Evolutionary conservation across 2,797 vertebrate species (phyloP), one percentile per base, ranked within the genome.

Genomic region (Oryzias dopingdopingensis): DNA sequence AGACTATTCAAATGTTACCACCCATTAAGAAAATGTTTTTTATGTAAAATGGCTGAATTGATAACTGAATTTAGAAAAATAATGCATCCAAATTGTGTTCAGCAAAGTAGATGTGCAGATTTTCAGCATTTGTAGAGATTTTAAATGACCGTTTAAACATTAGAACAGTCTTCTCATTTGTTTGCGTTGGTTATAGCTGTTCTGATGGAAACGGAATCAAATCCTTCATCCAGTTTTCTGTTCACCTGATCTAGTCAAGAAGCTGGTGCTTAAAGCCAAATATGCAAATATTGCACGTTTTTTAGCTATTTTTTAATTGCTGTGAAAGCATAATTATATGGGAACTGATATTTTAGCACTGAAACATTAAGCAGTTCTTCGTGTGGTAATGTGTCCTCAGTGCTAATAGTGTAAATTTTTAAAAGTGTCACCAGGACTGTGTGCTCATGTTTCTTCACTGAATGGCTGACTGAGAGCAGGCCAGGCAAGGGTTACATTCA

Each of bases 401-500:
- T 71, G 61, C 56, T 56, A 32, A 44, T 44, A 67, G 42, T 70
- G 72, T 64, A 73, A 74, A 67, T 70, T 76, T 70, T 76, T 72
- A 71, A 76, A 80, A 64, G 59, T 23, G 62, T 56, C 70, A 23
- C 77, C 49, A 54, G 62, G 54, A 62, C 63, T 69, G 60, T 42
- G 5, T 83, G 80, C 72, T 82, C 80, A 74, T 77, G 82, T 59
- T 52, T 79, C 87, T 89, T 84, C 89, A 84, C 85, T 82, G 81
- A 84, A 57, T 67, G 85, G 83, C 63, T 86, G 85, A 74, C 82
- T 81, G 72, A 95, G 91, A 77, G 94, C 94, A 0, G 95, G 96
- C 86, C 93, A 93, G 52, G 95, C 93, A 72, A 97, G 91, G 0
- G 94, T 96, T 88, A 97, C 95, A 49, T 95, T 93, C 80, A 97